Evolutionary conservation across 1,140 invertebrate genomes (phyloP).

Genomic region (Mesaphorura yosii): DNA sequence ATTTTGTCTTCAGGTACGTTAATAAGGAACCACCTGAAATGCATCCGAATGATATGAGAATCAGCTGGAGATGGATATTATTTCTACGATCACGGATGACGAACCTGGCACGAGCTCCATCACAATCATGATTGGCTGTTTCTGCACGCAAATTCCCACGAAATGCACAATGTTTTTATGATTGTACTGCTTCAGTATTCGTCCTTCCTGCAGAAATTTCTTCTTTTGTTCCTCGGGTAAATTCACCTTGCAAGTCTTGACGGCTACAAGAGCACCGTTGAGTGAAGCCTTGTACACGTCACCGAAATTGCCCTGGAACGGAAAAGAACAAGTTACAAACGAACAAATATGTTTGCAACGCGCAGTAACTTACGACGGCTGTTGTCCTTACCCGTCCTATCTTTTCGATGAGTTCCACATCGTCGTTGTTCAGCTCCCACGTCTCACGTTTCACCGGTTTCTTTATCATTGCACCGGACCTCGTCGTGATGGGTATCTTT

Average conservation of each 20-base stretch:
- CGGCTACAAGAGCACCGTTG: constrained; percentile 75
- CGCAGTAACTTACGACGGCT: too few species aligned
- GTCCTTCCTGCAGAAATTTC: constrained; percentile 89
- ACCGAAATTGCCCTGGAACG: constrained; percentile 82
- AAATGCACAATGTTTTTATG: constrained; percentile 92
- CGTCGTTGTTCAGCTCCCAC: constrained; percentile 94
- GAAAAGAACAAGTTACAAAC: background rate
- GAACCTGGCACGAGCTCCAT: constrained; percentile 92
- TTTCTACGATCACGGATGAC: constrained; percentile 10
- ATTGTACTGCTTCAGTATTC: constrained; percentile 91
- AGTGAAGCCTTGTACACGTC: constrained; percentile 88
- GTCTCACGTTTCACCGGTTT: constrained; percentile 77
- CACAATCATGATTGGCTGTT: constrained; percentile 97
- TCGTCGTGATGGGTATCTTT: constrained; percentile 72
- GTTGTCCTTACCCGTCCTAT: constrained; percentile 70
- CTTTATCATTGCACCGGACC: constrained; percentile 76
- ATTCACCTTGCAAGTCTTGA: constrained; percentile 89
- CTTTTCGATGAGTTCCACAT: constrained; percentile 83
- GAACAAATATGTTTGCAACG: too few species aligned
- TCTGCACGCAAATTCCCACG: constrained; percentile 95
- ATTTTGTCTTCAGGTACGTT: constrained; percentile 70
- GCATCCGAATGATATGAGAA: background rate
- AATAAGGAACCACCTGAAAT: constrained; percentile 73
- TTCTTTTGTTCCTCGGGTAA: constrained; percentile 90
- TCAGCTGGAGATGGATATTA: constrained; percentile 1